These are phyloP conservation scores for Drosophila tropicalis DNA, from an alignment of 1,140 invertebrate genomes.

Conservation along the genomic window DNA sequence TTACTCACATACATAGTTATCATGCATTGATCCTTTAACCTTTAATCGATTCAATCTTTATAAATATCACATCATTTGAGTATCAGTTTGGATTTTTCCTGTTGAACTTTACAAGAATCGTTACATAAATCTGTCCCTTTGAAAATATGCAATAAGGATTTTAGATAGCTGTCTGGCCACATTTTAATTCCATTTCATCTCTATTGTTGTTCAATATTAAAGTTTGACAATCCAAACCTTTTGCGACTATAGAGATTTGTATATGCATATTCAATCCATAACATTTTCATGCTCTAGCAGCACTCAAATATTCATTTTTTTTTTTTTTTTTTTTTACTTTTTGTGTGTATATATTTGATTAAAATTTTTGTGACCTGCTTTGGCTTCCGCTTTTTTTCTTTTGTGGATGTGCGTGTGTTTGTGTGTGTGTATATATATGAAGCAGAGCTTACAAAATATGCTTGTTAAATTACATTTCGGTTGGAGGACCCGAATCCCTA, in stretches of 20 bases:
- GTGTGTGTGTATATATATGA: background rate
- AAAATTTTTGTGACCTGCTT: slow-evolving; percentile 60
- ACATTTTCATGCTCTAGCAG: slow-evolving; percentile 15
- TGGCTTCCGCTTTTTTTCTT: slow-evolving; percentile 49
- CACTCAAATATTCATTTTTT: slow-evolving; percentile 2
- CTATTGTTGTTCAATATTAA: background rate
- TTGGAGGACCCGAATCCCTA: slow-evolving; percentile 29
- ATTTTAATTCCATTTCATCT: background rate
- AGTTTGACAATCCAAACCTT: slow-evolving; percentile 3
- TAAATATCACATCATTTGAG: no score
- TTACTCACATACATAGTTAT: no score
- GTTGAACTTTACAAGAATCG: no score
- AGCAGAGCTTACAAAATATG: slow-evolving; percentile 40
- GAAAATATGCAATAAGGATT: no score
- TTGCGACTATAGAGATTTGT: background rate
- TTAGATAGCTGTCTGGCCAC: background rate
- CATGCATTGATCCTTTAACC: no score
- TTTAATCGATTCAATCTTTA: no score
- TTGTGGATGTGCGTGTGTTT: no score
- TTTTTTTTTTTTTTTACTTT: background rate
- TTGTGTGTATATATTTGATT: slow-evolving; percentile 51
- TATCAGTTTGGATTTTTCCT: no score
- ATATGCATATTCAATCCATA: background rate
- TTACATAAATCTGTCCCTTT: no score
- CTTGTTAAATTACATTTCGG: slow-evolving; percentile 66